Evolutionary conservation across 2,888 invertebrate species (phyloP).

Genomic region (Archaeoteleia sp.): DNA sequence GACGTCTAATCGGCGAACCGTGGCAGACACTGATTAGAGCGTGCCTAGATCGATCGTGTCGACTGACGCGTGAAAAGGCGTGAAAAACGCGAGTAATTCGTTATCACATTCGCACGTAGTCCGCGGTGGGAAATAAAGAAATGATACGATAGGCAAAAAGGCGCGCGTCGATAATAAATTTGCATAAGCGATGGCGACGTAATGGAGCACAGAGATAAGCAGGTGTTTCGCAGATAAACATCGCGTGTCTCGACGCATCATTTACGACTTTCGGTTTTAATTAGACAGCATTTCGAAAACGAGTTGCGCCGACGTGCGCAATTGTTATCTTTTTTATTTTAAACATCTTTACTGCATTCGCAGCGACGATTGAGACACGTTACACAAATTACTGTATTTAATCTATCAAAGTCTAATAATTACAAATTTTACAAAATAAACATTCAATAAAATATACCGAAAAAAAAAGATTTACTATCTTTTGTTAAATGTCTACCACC

Average conservation of each 20-base stretch:
- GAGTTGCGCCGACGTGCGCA: too few relatives aligned
- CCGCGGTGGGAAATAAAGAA: slow-evolving; percentile 23
- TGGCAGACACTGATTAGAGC: slow-evolving; percentile 28
- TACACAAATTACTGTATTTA: too few relatives aligned
- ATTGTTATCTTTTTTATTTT: too few relatives aligned
- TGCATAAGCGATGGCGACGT: slow-evolving; percentile 37
- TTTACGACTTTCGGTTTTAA: slow-evolving; percentile 9
- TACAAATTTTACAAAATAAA: too few relatives aligned
- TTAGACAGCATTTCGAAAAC: neutral
- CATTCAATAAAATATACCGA: too few relatives aligned
- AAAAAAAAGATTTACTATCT: too few relatives aligned
- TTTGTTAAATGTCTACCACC: too few relatives aligned
- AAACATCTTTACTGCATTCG: too few relatives aligned
- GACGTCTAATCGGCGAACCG: slow-evolving; percentile 34
- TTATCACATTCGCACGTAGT: slow-evolving; percentile 20
- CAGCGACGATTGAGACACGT: too few relatives aligned
- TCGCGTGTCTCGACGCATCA: slow-evolving; percentile 17
- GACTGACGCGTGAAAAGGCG: slow-evolving; percentile 22
- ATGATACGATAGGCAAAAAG: slow-evolving; percentile 2
- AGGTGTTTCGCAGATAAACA: slow-evolving; percentile 35
- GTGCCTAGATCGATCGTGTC: slow-evolving; percentile 27
- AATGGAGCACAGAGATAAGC: slow-evolving; percentile 32
- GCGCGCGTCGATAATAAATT: slow-evolving; percentile 26
- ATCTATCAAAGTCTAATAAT: too few relatives aligned
- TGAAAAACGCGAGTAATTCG: slow-evolving; percentile 26